phyloP scores from a whole-genome alignment of 2,797 vertebrate species.

The Melanotaenia maccullochi region DNA sequence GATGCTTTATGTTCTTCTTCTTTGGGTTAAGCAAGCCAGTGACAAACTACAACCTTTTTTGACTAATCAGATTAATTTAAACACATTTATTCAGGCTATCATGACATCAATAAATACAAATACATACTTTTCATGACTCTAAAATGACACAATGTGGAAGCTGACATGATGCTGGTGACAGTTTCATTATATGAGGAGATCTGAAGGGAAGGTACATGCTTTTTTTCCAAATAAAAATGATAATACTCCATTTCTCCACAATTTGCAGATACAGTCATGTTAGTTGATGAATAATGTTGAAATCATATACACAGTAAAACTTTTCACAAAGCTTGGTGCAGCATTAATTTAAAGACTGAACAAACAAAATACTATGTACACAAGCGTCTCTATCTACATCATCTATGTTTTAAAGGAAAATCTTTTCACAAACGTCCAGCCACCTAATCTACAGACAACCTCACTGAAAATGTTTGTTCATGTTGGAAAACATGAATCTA shows the following conservation, averaged over 20 bases:
- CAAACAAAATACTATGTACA: conserved; percentile 69
- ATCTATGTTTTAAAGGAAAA: conserved; percentile 38
- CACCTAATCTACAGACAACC: conserved; percentile 31
- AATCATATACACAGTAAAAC: conserved; percentile 72
- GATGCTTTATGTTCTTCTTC: neutral
- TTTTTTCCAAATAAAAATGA: conserved; percentile 58
- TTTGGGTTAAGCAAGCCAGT: neutral
- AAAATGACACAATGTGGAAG: conserved; percentile 63
- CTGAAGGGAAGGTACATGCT: conserved; percentile 20
- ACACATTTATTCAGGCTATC: conserved; percentile 87
- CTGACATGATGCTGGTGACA: conserved; percentile 61
- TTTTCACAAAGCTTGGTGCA: conserved; percentile 44
- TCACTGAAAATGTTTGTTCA: conserved; percentile 11
- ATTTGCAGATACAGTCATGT: conserved; percentile 83
- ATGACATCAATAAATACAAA: conserved; percentile 90
- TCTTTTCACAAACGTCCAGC: conserved; percentile 61
- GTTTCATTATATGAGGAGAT: conserved; percentile 62
- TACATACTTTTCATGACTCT: conserved; percentile 66
- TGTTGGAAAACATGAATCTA: conserved; percentile 24
- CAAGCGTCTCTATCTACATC: conserved; percentile 73
- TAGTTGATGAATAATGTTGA: conserved; percentile 69
- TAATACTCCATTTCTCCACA: conserved; percentile 78
- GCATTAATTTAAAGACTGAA: conserved; percentile 77
- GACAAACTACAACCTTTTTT: neutral
- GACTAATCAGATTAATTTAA: conserved; percentile 44